Evolutionary conservation across 2,888 invertebrate genomes (phyloP).

Genomic region (Hermaeophaga mercurialis): DNA sequence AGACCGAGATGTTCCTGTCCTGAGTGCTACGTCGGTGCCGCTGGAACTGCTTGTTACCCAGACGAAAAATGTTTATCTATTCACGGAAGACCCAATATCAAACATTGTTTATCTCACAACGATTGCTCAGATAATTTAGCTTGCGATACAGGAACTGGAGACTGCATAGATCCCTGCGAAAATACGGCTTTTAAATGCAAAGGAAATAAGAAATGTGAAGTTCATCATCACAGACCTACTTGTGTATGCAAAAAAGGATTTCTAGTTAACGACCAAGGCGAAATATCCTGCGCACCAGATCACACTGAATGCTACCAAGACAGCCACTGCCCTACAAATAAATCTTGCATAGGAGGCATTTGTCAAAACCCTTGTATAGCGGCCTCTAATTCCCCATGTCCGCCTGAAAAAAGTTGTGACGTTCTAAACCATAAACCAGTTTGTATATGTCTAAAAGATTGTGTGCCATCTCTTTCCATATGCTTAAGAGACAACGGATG

Average conservation of each 20-base stretch:
- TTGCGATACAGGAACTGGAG: slow-evolving; percentile 71
- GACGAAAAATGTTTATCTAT: slow-evolving; percentile 77
- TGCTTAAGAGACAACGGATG: slow-evolving; percentile 90
- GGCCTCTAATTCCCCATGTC: slow-evolving; percentile 68
- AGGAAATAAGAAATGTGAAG: slow-evolving; percentile 86
- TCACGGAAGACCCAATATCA: slow-evolving; percentile 64
- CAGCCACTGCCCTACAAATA: slow-evolving; percentile 84
- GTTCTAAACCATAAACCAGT: slow-evolving; percentile 85
- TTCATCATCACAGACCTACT: slow-evolving; percentile 80
- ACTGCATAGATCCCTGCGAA: slow-evolving; percentile 82
- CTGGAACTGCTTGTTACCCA: slow-evolving; percentile 76
- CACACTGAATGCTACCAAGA: slow-evolving; percentile 76
- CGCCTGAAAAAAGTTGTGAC: slow-evolving; percentile 83
- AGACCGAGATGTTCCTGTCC: slow-evolving; percentile 87
- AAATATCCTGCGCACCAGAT: slow-evolving; percentile 84
- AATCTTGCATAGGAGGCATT: slow-evolving; percentile 81
- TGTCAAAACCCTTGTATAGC: slow-evolving; percentile 87
- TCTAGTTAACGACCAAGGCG: slow-evolving; percentile 84
- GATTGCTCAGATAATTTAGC: slow-evolving; percentile 78
- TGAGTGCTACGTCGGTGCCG: slow-evolving; percentile 84
- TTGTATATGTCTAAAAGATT: slow-evolving; percentile 87
- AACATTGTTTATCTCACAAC: slow-evolving; percentile 67
- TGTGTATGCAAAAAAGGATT: slow-evolving; percentile 91
- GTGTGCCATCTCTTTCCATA: slow-evolving; percentile 84
- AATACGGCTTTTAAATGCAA: slow-evolving; percentile 72